Evolutionary conservation across 2,888 invertebrate genomes (phyloP).

Genomic region (Kuschelorhynchus macadamiae): DNA sequence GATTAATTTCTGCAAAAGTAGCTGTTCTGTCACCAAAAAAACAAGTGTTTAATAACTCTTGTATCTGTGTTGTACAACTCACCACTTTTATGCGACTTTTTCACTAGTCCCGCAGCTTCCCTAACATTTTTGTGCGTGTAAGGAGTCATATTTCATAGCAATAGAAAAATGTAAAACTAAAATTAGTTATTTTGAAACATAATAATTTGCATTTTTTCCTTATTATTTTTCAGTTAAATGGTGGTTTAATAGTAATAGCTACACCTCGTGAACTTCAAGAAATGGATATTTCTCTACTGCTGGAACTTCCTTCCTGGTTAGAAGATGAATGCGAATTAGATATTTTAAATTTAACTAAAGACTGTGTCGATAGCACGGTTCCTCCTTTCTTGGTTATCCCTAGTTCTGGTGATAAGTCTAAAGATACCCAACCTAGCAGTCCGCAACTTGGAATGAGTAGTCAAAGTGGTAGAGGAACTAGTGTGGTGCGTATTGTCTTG

Average conservation of each 20-base stretch:
- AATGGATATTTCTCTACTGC: conserved; percentile 93
- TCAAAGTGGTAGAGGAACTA: conserved; percentile 89
- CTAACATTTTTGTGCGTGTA: too few relatives aligned
- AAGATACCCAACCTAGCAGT: conserved; percentile 73
- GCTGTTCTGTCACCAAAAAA: too few relatives aligned
- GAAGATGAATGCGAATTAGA: conserved; percentile 98
- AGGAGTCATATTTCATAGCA: too few relatives aligned
- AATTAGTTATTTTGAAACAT: too few relatives aligned
- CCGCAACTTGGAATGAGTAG: conserved; percentile 80
- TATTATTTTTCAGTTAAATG: conserved; percentile 74
- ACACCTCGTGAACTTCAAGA: conserved; percentile 97
- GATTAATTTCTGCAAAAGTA: too few relatives aligned
- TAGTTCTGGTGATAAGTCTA: conserved; percentile 73
- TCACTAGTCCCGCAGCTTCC: too few relatives aligned
- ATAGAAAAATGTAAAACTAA: too few relatives aligned
- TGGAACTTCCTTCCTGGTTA: conserved; percentile 93
- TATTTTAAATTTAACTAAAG: conserved; percentile 85
- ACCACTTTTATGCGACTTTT: too few relatives aligned
- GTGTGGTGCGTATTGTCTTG: conserved; percentile 81
- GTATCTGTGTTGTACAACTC: too few relatives aligned
- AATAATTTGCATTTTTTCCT: too few relatives aligned
- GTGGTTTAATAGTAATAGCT: conserved; percentile 89
- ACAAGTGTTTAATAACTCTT: too few relatives aligned
- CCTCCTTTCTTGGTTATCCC: conserved; percentile 95
- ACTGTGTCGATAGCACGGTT: conserved; percentile 68